Conservation (phyloP, 2,797 vertebrate species). For the Takifugu rubripes region DNA sequence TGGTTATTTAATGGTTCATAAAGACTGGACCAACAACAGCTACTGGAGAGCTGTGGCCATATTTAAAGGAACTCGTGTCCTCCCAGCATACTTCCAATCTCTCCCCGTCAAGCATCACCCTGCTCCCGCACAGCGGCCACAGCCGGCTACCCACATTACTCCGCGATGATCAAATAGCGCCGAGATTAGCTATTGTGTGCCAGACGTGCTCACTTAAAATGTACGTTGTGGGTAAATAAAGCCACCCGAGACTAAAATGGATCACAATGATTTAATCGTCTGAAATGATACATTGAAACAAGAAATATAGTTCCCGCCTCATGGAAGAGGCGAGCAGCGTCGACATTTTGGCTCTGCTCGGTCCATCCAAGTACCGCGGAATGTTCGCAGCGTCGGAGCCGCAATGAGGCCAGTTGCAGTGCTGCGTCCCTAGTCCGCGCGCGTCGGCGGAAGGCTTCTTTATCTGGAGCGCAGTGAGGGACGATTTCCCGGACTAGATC, state of each 20-base stretch:
- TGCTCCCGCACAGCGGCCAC: no score
- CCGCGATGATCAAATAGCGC: conserved; percentile 50
- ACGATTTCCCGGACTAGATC: neutral
- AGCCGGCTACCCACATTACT: conserved; percentile 43
- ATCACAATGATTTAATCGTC: no score
- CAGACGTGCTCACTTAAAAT: no score
- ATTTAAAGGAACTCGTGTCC: no score
- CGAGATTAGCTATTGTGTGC: conserved; percentile 6
- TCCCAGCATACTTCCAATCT: no score
- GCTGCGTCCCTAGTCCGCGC: conserved; percentile 44
- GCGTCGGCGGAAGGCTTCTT: conserved; percentile 62
- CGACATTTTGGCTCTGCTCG: conserved; percentile 66
- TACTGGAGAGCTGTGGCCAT: no score
- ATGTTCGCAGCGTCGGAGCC: conserved; percentile 15
- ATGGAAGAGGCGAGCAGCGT: no score
- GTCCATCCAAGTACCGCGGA: neutral
- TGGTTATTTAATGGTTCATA: neutral
- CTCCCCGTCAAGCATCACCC: no score
- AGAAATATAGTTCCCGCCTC: neutral
- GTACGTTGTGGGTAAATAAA: neutral
- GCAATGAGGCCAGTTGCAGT: conserved; percentile 50
- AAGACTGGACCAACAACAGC: no score
- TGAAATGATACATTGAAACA: neutral
- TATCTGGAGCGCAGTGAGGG: conserved; percentile 37
- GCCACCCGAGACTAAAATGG: no score